Conservation (phyloP, 2,888 invertebrate species). For the Stramonita haemastoma region DNA sequence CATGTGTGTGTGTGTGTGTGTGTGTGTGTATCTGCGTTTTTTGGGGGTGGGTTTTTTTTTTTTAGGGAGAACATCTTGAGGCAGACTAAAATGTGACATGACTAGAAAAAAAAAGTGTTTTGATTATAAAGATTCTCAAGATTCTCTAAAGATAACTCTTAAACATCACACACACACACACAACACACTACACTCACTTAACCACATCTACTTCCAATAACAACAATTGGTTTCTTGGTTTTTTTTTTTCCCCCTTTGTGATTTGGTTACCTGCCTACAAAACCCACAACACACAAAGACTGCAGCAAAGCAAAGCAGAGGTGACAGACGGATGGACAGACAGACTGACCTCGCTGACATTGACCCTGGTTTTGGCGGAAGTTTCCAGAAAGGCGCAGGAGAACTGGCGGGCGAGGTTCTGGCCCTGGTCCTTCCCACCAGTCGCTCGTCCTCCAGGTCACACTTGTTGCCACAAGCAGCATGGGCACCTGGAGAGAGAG, state of each 20-base stretch:
- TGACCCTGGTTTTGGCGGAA: constrained; percentile 99
- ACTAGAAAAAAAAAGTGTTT: too few species aligned
- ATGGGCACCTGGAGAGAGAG: constrained; percentile 85
- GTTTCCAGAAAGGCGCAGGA: constrained; percentile 99
- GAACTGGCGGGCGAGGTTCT: constrained; percentile 94
- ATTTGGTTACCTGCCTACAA: too few species aligned
- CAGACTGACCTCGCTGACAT: constrained; percentile 92
- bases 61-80: too few species aligned
- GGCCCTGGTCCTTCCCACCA: constrained; percentile 99
- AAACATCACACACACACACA: background rate
- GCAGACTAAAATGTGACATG: too few species aligned
- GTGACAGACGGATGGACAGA: background rate
- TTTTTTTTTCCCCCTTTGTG: too few species aligned
- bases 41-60: too few species aligned
- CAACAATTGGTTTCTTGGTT: too few species aligned
- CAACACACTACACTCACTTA: background rate
- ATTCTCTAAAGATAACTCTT: too few species aligned
- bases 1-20: too few species aligned
- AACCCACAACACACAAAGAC: too few species aligned
- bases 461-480: constrained; percentile 99
- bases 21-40: too few species aligned
- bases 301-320: background rate
- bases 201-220: background rate
- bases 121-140: too few species aligned
- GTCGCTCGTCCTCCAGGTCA: constrained; percentile 99